Base-by-base conservation (phyloP, 2,888 invertebrate species). In the Agrotis exclamationis region DNA sequence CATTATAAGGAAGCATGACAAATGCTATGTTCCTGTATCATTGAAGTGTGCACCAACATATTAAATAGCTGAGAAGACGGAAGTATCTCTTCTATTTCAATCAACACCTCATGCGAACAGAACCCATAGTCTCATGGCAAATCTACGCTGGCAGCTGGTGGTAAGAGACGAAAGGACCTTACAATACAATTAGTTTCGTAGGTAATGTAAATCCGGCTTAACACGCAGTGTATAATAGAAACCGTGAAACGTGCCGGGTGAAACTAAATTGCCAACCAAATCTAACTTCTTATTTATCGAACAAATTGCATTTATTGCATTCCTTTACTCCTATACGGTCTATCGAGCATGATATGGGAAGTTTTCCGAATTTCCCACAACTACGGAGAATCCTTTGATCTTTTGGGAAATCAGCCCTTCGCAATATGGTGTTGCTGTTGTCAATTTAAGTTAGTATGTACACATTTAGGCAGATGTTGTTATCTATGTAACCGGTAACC, bases 351-450 rank as follows among this genome's bases (percentile, higher is more conserved):
- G 57, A 44, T 74, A 60, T 51, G 51, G 47, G 63, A 76, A 33
- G 47, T 60, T 74, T 75, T 59, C 44, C 16, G 51, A 48, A 48
- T 50, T 24, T 22, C 51, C 51, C 60, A 60, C 70, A 57, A 80
- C 45, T 74, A 58, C 39, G 22, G 50, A 64, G 18, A 62, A 39
- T 57, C 59, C 60, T 51, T 14, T 24, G 48, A 62, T 22, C 77
- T 80, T 75, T 47, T 44, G 77, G 77, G 77, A 77, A 77, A 77
- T 77, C 77, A 77, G 80, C 44, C 70, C 53, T 75, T 69, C 50
- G 53, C n/a, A n/a, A 62, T 56, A 75, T 69, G 76, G 60, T 60
- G 69, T 68, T 51, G 51, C 51, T 68, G 45, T 65, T 64, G 76
- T 75, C 80, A 80, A 69, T 80, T 63, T 75, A 75, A 68, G 68